Percentiles rank a stretch among this genome's conserved stretches.
phyloP scores from a whole-genome alignment of 64 coral and sea anemone species.

The Stichodactyla mertensii region DNA sequence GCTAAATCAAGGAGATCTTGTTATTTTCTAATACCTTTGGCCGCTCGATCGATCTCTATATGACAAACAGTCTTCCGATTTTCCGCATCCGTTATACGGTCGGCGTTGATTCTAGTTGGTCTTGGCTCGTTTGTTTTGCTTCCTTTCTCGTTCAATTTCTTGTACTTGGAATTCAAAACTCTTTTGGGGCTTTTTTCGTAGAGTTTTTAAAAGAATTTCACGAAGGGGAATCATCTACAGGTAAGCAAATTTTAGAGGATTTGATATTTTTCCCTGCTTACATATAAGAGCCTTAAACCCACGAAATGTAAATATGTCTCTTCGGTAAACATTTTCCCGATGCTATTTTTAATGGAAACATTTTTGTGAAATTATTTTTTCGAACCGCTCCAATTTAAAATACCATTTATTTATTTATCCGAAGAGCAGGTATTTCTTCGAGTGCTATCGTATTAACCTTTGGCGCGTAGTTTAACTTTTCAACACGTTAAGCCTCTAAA shows the following conservation, averaged over 20 bases:
- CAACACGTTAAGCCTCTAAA: too few relatives aligned
- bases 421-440: too few relatives aligned
- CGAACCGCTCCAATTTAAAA: too few relatives aligned
- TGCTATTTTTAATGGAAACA: too few relatives aligned
- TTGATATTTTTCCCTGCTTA: too few relatives aligned
- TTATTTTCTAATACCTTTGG: neutral
- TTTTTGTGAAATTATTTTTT: too few relatives aligned
- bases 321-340: too few relatives aligned
- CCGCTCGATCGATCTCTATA: neutral
- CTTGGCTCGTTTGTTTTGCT: conserved; percentile 75
- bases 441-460: too few relatives aligned
- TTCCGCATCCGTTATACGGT: conserved; percentile 1
- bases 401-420: too few relatives aligned
- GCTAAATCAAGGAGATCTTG: neutral
- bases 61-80: neutral
- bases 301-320: too few relatives aligned
- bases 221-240: conserved; percentile 70
- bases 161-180: conserved; percentile 72
- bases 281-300: too few relatives aligned
- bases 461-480: too few relatives aligned
- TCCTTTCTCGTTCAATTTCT: conserved; percentile 78
- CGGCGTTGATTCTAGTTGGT: conserved; percentile 58
- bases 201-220: conserved; percentile 77
- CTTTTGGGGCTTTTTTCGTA: conserved; percentile 81
- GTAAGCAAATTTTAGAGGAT: conserved; percentile 33